These are phyloP conservation scores for Litoditis marina DNA, from an alignment of 2,888 invertebrate species.

Conservation along the genomic window DNA sequence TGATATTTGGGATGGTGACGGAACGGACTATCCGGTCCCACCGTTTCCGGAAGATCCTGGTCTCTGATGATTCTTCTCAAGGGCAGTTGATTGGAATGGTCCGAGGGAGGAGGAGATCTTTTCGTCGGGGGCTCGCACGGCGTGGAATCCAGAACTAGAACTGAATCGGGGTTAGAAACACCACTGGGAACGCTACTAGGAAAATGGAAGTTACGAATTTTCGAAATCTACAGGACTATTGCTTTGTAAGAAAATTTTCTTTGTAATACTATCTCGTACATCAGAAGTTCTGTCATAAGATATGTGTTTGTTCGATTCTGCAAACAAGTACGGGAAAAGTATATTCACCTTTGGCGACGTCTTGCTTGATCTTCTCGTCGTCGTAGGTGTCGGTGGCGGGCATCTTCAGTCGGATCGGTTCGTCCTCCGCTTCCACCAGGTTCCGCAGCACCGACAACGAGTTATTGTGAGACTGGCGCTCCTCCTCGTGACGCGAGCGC, in stretches of 20 bases:
- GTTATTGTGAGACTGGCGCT: not conserved
- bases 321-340: not conserved
- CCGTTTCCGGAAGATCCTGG: conserved; percentile 40
- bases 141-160: conserved; percentile 1
- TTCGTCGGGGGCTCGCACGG: conserved; percentile 22
- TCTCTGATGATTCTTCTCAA: conserved; percentile 38
- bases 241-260: not conserved
- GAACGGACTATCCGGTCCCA: conserved; percentile 44
- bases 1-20: conserved; percentile 49
- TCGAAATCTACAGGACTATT: not conserved
- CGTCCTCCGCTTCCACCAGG: conserved; percentile 31
- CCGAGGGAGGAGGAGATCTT: conserved; percentile 21
- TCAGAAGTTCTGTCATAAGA: not conserved
- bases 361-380: conserved; percentile 1
- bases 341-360: conserved; percentile 3
- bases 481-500: conserved; percentile 17
- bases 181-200: too few relatives aligned
- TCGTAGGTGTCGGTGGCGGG: conserved; percentile 3
- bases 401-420: not conserved
- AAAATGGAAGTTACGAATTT: too few relatives aligned
- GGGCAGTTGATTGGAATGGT: conserved; percentile 10
- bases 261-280: not conserved
- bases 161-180: conserved; percentile 10
- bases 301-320: not conserved
- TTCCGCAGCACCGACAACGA: conserved; percentile 26